These are phyloP conservation scores for Protaetia brevitarsis DNA, from an alignment of 1,140 invertebrate genomes.

Conservation along the genomic window DNA sequence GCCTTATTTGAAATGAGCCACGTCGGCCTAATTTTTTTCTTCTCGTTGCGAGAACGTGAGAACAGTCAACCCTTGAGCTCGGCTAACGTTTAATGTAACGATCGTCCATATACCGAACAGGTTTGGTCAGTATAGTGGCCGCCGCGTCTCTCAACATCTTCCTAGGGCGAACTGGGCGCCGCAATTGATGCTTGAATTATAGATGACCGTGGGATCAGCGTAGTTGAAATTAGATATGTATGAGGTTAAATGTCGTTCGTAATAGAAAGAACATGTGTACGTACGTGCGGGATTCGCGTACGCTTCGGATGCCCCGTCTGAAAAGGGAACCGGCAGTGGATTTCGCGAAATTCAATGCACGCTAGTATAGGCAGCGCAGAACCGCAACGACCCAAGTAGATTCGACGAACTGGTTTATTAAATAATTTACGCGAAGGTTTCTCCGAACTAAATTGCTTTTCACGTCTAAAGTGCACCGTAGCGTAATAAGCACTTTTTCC, in stretches of 20 bases:
- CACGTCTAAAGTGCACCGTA: not conserved
- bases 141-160: conserved; percentile 10
- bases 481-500: not conserved
- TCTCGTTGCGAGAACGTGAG: conserved; percentile 6
- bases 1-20: conserved; percentile 20
- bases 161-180: not conserved
- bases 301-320: too few relatives aligned
- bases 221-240: conserved; percentile 10
- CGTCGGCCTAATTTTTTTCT: conserved; percentile 9
- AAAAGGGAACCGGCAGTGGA: conserved; percentile 1
- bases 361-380: not conserved
- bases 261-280: conserved; percentile 4
- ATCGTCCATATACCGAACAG: conserved; percentile 31
- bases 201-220: conserved; percentile 33
- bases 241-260: conserved; percentile 8
- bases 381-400: not conserved
- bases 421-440: not conserved
- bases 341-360: not conserved
- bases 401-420: not conserved
- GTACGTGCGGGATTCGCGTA: too few relatives aligned
- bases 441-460: not conserved
- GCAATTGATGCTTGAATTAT: conserved; percentile 17
- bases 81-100: conserved; percentile 23
- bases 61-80: conserved; percentile 27
- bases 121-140: conserved; percentile 33